phyloP scores from a whole-genome alignment of 2,113 vertebrate genomes.

The Takifugu flavidus region DNA sequence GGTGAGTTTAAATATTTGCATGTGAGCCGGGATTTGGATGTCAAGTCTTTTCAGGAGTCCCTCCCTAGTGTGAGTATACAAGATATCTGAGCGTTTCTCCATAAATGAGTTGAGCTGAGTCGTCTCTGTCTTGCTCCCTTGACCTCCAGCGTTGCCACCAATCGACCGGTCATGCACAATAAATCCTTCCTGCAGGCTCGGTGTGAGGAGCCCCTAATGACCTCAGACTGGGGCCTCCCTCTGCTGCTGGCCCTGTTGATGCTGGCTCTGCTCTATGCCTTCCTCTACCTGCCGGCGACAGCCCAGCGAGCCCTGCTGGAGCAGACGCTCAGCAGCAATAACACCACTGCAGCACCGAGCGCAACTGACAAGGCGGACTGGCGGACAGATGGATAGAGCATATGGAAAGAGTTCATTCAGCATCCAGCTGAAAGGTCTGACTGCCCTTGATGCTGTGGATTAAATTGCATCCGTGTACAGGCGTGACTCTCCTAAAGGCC shows the following conservation, averaged over 20 bases:
- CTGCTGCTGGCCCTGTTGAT: constrained; percentile 73
- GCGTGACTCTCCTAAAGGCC: neutral
- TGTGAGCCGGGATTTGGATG: neutral
- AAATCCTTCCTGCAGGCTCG: constrained; percentile 76
- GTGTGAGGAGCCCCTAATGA: constrained; percentile 73
- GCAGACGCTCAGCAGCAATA: constrained; percentile 61
- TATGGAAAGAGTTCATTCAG: constrained; percentile 8
- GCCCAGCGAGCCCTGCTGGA: constrained; percentile 66
- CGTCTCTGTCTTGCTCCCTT: neutral
- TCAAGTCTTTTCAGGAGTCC: neutral
- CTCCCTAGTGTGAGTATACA: neutral
- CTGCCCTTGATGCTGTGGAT: constrained; percentile 14
- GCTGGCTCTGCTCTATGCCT: constrained; percentile 71
- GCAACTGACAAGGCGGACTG: neutral
- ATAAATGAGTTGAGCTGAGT: too few relatives aligned
- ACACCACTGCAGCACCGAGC: constrained; percentile 30
- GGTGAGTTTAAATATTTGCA: neutral
- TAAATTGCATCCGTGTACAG: neutral
- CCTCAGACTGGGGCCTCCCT: constrained; percentile 73
- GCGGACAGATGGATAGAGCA: neutral
- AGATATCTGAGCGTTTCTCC: too few relatives aligned
- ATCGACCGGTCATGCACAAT: constrained; percentile 43
- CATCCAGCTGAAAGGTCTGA: neutral
- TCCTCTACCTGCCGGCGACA: constrained; percentile 74
- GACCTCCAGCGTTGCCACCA: neutral